phyloP scores from a whole-genome alignment of 2,888 invertebrate species.

The Athrips mouffetella region DNA sequence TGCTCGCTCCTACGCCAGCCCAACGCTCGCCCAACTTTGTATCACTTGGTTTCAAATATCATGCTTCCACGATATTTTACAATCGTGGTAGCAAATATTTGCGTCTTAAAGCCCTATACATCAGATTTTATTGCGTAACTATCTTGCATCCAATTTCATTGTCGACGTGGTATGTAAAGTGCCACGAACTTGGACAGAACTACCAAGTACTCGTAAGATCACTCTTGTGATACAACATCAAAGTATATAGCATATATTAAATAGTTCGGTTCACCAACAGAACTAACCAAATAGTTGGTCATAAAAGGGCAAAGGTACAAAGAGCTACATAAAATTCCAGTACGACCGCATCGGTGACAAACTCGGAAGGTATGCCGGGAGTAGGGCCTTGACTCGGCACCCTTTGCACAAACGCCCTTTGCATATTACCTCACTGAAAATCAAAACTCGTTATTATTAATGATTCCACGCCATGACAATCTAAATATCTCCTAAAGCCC shows the following conservation, averaged over 20 bases:
- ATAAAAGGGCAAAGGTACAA: conserved; percentile 71
- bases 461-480: conserved; percentile 71
- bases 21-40: conserved; percentile 11
- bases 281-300: conserved; percentile 67
- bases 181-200: too few species aligned
- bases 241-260: conserved; percentile 55
- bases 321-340: conserved; percentile 75
- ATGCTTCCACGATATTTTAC: conserved; percentile 7
- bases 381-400: conserved; percentile 65
- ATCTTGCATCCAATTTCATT: conserved; percentile 4
- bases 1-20: conserved; percentile 9
- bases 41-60: conserved; percentile 13
- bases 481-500: conserved; percentile 65
- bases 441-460: conserved; percentile 77
- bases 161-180: too few species aligned
- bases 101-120: background rate
- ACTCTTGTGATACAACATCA: conserved; percentile 39
- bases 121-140: conserved; percentile 8
- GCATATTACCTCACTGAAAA: conserved; percentile 75
- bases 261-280: conserved; percentile 61
- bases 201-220: background rate
- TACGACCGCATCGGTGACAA: conserved; percentile 71
- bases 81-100: conserved; percentile 4
- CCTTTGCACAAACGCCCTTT: conserved; percentile 63
- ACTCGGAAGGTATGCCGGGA: conserved; percentile 69